phyloP scores from a whole-genome alignment of 2,797 vertebrate species.

The Sternarchorhynchus goeldii region DNA sequence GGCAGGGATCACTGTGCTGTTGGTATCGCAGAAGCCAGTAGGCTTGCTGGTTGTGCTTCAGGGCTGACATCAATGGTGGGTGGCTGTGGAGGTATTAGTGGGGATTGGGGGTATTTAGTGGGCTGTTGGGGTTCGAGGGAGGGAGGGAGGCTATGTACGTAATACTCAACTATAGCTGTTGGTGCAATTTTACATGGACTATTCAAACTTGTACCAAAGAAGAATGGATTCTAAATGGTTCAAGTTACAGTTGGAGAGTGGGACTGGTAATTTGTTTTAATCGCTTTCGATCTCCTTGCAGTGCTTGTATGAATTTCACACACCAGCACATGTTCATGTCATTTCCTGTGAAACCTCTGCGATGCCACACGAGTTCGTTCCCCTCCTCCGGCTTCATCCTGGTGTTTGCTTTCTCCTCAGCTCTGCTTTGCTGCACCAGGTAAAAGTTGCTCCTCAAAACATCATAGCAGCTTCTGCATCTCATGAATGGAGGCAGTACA shows the following conservation, averaged over 20 bases:
- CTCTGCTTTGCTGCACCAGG: conserved; percentile 10
- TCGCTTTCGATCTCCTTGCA: neutral
- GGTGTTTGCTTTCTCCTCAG: conserved; percentile 14
- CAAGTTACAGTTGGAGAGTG: no score
- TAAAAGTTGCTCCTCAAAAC: conserved; percentile 6
- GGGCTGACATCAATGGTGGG: no score
- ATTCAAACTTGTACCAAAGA: no score
- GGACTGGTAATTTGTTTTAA: no score
- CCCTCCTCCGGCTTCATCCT: neutral
- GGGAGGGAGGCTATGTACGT: no score
- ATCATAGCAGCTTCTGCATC: neutral
- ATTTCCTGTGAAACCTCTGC: conserved; percentile 1
- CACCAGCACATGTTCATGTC: neutral
- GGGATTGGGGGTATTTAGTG: no score
- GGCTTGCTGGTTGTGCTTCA: neutral
- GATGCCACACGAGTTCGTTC: conserved; percentile 5
- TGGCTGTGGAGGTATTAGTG: no score
- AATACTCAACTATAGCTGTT: no score
- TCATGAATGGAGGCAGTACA: neutral
- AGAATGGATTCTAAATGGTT: no score
- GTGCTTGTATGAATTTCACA: neutral
- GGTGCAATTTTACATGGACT: no score
- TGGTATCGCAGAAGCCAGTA: neutral
- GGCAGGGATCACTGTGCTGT: neutral
- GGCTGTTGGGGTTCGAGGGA: no score